Conservation (phyloP, 2,888 invertebrate species). For the Diachrysia chrysitis region DNA sequence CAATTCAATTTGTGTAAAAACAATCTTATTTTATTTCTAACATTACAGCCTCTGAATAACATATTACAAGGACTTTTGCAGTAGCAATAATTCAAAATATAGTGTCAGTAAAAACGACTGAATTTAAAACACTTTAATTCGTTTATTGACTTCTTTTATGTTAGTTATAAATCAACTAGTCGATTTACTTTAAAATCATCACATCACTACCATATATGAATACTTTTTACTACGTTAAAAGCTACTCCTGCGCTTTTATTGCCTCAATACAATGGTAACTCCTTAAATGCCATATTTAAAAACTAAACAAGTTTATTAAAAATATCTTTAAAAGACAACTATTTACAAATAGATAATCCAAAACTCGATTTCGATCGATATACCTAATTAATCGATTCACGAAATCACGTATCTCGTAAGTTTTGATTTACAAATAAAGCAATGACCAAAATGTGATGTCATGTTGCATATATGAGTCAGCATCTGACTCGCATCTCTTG, state of each 20-base stretch:
- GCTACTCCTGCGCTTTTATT: background rate
- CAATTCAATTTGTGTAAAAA: no score
- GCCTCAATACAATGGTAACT: background rate
- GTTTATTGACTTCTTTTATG: slow-evolving; percentile 7
- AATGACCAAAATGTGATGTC: slow-evolving; percentile 56
- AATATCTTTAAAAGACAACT: background rate
- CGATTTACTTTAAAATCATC: slow-evolving; percentile 13
- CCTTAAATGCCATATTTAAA: background rate
- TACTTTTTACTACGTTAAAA: slow-evolving; percentile 12
- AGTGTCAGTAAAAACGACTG: no score
- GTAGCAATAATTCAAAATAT: no score
- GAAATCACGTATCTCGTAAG: slow-evolving; percentile 29
- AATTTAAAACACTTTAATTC: background rate
- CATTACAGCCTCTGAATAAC: no score
- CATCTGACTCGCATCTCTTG: slow-evolving; percentile 54
- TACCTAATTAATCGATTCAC: slow-evolving; percentile 32
- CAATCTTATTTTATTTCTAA: no score
- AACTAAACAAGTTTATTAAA: background rate
- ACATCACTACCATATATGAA: slow-evolving; percentile 25
- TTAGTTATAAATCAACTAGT: slow-evolving; percentile 18
- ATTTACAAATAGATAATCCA: background rate
- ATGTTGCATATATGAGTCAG: slow-evolving; percentile 51
- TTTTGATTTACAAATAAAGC: slow-evolving; percentile 46
- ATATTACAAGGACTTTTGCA: no score
- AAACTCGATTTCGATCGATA: slow-evolving; percentile 18